Base-by-base conservation (phyloP, 2,888 invertebrate species). In the Cantharis flavilabris region DNA sequence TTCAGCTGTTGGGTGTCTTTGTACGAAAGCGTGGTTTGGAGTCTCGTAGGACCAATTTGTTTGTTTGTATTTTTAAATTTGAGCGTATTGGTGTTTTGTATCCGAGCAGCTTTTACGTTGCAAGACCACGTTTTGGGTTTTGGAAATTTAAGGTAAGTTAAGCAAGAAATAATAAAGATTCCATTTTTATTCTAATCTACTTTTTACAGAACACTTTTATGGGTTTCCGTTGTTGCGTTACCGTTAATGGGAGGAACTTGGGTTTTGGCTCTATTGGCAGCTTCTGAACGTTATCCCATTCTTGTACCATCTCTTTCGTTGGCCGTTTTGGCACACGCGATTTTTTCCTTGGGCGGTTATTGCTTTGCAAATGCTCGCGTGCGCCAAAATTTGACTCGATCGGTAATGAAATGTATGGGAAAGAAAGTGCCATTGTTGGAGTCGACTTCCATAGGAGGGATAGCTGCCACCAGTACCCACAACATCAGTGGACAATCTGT, bases 11-110 rank as follows among this genome's bases (percentile, higher is more conserved):
- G 98, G 98, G 91, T 98, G 79, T 96, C 96, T 9, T 93, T 97
- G 64, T 96, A 97, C 86, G 97, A 98, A 87, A 94, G 95, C 20
- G 96, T 98, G 20, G 95, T 98, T 67, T 98, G 98, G 98, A 96
- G 97, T 90, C 92, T 98, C 84, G 96, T 98, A 82, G 96, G 97
- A 3, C 98, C 98, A 7, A 94, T 97, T 30, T 95, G 93, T 33
- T 91, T 93, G 77, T 92, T 95, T 84, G 95, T 96, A 0, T 88
- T 93, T 28, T 92, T 94, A 5, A 97, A 96, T 84, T 90, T 98
- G 4, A 90, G 94, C 28, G 94, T 96, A 80, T 92, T 98, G 14
- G 92, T 96, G 13, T 92, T 97, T 79, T 97, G 97, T 33, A 93
- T 98, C 3, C 92, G 95, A 80, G 98, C 98, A 0, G 97, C 97